phyloP scores from a whole-genome alignment of 1,140 invertebrate species.

The Himalopsyche phryganea region DNA sequence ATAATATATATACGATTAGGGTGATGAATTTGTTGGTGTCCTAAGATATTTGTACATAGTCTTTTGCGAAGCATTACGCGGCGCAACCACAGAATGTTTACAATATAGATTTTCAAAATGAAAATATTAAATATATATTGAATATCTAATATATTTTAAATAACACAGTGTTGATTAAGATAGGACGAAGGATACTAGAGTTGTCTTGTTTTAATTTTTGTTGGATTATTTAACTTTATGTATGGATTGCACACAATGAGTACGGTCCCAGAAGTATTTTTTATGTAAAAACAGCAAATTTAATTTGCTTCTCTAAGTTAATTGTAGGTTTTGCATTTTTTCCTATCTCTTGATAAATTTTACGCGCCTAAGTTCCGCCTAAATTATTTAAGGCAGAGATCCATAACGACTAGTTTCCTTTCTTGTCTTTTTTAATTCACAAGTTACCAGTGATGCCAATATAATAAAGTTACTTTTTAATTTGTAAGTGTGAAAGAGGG shows the following conservation, averaged over 20 bases:
- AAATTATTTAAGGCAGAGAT: constrained; percentile 2
- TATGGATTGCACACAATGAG: constrained; percentile 5
- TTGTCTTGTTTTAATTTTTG: constrained; percentile 16
- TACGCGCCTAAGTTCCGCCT: constrained; percentile 1
- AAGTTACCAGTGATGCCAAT: constrained; percentile 36
- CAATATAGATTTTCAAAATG: constrained; percentile 10
- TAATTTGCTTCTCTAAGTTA: constrained; percentile 32
- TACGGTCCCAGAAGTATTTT: constrained; percentile 25
- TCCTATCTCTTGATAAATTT: constrained; percentile 21
- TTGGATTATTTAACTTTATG: constrained; percentile 13
- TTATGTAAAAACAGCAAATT: constrained; percentile 29
- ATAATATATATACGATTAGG: constrained; percentile 27
- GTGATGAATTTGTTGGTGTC: constrained; percentile 12
- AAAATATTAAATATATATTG: constrained; percentile 18
- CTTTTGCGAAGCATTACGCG: constrained; percentile 1
- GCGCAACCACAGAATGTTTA: constrained; percentile 3
- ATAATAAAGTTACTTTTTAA: constrained; percentile 27
- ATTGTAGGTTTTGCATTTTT: constrained; percentile 29
- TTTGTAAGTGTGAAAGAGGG: constrained; percentile 13
- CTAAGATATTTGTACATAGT: constrained; percentile 20
- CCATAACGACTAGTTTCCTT: constrained; percentile 22
- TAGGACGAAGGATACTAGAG: constrained; percentile 1
- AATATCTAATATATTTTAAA: constrained; percentile 29
- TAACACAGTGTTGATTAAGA: constrained; percentile 24
- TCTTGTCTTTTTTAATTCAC: constrained; percentile 32